Conservation (phyloP, 2,797 vertebrate genomes). For the Dermochelys coriacea region DNA sequence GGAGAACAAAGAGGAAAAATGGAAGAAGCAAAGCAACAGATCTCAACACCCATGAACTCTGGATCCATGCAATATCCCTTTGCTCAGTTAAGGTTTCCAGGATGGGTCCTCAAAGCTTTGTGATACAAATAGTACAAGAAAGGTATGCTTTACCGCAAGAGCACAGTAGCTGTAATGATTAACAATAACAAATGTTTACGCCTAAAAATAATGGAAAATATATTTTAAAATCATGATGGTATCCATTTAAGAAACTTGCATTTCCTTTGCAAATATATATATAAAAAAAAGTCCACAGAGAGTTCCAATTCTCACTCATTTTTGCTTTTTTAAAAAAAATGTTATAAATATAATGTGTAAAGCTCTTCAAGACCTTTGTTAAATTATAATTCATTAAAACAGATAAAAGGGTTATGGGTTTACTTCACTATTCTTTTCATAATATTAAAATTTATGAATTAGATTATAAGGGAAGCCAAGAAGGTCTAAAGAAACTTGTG, state of each 20-base stretch:
- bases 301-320: conserved; percentile 71
- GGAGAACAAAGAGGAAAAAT: not conserved
- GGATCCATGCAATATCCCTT: not conserved
- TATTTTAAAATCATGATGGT: conserved; percentile 33
- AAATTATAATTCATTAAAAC: conserved; percentile 46
- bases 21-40: not conserved
- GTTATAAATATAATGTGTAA: conserved; percentile 57
- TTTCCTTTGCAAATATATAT: conserved; percentile 18
- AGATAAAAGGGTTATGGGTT: conserved; percentile 51
- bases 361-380: conserved; percentile 57
- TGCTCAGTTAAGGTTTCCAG: rapidly evolving
- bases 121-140: not conserved
- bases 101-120: not conserved
- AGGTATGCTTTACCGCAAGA: not conserved
- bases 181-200: not conserved
- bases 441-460: conserved; percentile 64
- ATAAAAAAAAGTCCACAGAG: conserved; percentile 60
- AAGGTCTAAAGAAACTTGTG: conserved; percentile 16
- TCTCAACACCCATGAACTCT: not conserved
- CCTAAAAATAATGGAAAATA: not conserved
- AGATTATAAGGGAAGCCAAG: conserved; percentile 44
- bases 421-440: conserved; percentile 32
- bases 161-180: not conserved
- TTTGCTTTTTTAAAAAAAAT: conserved; percentile 29
- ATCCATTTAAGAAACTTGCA: conserved; percentile 26